Evolutionary conservation across 2,113 vertebrate species (phyloP).

Genomic region (Sphyrna mokarran): DNA sequence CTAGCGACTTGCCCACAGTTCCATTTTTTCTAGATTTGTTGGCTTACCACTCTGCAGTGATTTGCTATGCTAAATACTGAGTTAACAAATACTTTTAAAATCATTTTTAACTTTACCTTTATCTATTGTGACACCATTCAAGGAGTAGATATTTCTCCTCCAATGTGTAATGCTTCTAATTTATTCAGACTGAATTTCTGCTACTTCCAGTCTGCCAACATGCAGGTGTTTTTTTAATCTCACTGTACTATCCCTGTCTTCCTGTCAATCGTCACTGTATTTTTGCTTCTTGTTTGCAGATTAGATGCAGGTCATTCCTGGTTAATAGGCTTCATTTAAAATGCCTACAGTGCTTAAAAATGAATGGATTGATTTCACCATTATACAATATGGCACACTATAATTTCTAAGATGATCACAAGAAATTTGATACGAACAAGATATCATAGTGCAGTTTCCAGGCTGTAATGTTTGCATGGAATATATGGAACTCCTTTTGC

Average conservation of each 20-base stretch:
- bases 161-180: neutral
- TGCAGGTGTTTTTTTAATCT: neutral
- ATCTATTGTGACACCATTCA: neutral
- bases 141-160: neutral
- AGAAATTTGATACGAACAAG: neutral
- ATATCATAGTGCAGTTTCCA: neutral
- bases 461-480: neutral
- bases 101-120: neutral
- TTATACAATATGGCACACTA: neutral
- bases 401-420: neutral
- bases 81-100: neutral
- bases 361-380: neutral
- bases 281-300: neutral
- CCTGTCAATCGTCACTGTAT: neutral
- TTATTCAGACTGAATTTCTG: neutral
- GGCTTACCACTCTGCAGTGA: neutral
- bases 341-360: neutral
- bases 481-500: neutral
- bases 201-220: neutral
- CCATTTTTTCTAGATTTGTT: neutral
- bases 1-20: neutral
- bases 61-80: neutral
- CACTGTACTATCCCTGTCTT: neutral
- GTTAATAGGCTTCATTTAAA: neutral
- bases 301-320: neutral